Conservation (phyloP, 2,113 vertebrate genomes). For the Ailuropoda melanoleuca region DNA sequence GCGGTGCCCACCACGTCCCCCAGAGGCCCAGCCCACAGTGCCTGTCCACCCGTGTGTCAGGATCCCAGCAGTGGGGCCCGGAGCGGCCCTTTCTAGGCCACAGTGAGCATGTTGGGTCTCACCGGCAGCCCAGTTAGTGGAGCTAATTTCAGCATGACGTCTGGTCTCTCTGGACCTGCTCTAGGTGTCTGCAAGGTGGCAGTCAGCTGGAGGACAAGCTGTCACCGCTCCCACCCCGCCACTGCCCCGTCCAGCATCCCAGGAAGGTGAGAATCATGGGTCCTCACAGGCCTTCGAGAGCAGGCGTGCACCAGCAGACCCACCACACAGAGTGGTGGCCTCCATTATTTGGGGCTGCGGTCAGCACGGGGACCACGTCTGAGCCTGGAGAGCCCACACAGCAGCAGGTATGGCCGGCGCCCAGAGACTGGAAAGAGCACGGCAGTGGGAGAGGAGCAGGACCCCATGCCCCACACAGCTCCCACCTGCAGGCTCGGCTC, state of each 20-base stretch:
- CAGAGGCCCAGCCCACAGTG: not conserved
- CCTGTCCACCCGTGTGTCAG: too few species aligned
- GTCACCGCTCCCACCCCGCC: not conserved
- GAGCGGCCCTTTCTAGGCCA: constrained; percentile 63
- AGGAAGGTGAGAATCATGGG: not conserved
- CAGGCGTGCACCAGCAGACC: not conserved
- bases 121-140: constrained; percentile 48
- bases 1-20: rapidly evolving
- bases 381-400: not conserved
- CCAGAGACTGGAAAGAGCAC: not conserved
- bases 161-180: not conserved
- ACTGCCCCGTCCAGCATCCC: not conserved
- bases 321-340: rapidly evolving
- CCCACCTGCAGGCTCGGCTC: not conserved
- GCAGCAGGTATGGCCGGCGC: rapidly evolving
- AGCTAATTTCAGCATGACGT: constrained; percentile 57
- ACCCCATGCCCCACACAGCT: not conserved
- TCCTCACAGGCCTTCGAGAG: not conserved
- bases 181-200: not conserved
- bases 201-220: not conserved
- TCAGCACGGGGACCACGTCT: not conserved
- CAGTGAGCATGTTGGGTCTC: not conserved
- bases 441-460: too few species aligned
- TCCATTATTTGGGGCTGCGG: rapidly evolving
- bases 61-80: not conserved